These are phyloP conservation scores for Ornithoptera alexandrae DNA, from an alignment of 2,888 invertebrate genomes.

Conservation along the genomic window DNA sequence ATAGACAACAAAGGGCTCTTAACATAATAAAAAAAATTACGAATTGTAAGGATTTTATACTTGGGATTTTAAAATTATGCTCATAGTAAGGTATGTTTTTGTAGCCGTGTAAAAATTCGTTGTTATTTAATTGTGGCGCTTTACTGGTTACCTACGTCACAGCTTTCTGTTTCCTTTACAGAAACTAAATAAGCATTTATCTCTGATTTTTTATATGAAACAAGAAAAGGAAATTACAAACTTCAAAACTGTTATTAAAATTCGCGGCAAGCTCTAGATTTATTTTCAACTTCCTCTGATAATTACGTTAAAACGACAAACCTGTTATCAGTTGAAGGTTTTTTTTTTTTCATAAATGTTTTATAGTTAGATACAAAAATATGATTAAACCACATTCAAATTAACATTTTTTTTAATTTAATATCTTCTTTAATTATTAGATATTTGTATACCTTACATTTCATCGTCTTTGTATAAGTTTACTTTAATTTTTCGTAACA, in stretches of 20 bases:
- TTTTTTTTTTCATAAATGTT: too few species aligned
- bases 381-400: too few species aligned
- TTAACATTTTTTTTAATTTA: too few species aligned
- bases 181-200: slow-evolving; percentile 32
- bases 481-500: too few species aligned
- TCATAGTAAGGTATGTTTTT: slow-evolving; percentile 38
- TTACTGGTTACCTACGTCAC: slow-evolving; percentile 32
- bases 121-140: slow-evolving; percentile 60
- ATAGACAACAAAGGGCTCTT: too few species aligned
- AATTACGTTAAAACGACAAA: background rate
- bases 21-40: background rate
- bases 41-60: background rate
- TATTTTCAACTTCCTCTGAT: background rate
- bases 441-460: too few species aligned
- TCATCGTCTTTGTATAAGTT: too few species aligned
- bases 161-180: slow-evolving; percentile 32
- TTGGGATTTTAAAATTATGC: slow-evolving; percentile 4
- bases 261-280: background rate
- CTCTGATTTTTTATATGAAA: slow-evolving; percentile 3
- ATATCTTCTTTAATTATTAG: too few species aligned
- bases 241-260: slow-evolving; percentile 1
- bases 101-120: slow-evolving; percentile 55
- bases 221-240: slow-evolving; percentile 3
- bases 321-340: background rate
- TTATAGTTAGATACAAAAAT: too few species aligned